phyloP scores from a whole-genome alignment of 1,140 invertebrate species.

The Drosophila equinoxialis region DNA sequence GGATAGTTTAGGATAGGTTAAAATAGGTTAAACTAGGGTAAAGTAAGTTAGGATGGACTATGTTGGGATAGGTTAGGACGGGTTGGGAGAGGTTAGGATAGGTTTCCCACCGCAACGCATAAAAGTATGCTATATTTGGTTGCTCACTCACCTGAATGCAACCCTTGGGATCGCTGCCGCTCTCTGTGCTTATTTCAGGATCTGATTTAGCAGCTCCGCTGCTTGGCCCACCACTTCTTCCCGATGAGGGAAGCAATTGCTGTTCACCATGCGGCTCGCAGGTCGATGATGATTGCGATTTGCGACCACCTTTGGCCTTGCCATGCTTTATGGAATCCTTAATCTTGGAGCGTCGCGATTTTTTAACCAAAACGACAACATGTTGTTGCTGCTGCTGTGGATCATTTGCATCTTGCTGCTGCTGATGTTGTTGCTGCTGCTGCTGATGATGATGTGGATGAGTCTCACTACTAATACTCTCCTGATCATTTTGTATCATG shows the following conservation, averaged over 20 bases:
- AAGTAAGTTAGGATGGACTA: no score
- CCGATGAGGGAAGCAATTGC: slow-evolving; percentile 52
- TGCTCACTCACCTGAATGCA: slow-evolving; percentile 64
- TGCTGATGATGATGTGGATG: slow-evolving; percentile 83
- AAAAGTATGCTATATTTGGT: not conserved
- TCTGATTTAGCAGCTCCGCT: slow-evolving; percentile 54
- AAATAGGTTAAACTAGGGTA: no score
- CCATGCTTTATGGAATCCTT: slow-evolving; percentile 82
- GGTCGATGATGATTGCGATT: slow-evolving; percentile 63
- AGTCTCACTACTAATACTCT: slow-evolving; percentile 91
- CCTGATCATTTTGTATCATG: slow-evolving; percentile 84
- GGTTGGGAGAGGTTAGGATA: not conserved
- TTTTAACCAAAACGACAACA: slow-evolving; percentile 81
- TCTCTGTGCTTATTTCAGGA: slow-evolving; percentile 73
- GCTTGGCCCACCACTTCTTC: slow-evolving; percentile 30
- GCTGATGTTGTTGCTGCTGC: slow-evolving; percentile 61
- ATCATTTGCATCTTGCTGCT: slow-evolving; percentile 29
- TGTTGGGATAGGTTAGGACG: no score
- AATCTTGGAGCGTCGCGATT: slow-evolving; percentile 82
- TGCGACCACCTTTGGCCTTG: slow-evolving; percentile 67
- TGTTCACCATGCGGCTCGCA: slow-evolving; percentile 69
- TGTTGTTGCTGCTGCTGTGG: slow-evolving; percentile 54
- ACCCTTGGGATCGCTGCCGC: slow-evolving; percentile 70
- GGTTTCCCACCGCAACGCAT: no score
- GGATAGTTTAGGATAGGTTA: no score